Evolutionary conservation across 2,113 vertebrate species (phyloP).

Genomic region (Grammomys dolichurus): DNA sequence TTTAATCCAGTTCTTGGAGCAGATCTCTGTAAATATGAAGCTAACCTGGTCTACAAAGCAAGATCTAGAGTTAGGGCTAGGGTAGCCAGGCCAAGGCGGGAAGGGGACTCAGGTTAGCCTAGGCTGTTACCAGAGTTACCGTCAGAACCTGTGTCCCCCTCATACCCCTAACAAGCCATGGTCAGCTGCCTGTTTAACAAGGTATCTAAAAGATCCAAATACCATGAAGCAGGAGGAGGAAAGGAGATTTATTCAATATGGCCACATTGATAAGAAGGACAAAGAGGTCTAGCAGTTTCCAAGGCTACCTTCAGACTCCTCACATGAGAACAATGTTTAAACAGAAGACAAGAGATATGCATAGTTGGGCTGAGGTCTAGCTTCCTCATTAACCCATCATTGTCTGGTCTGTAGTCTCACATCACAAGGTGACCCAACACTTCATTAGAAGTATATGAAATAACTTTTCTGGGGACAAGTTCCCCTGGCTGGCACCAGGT

Average conservation of each 20-base stretch:
- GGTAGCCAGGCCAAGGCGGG: no score
- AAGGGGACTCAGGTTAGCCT: not conserved
- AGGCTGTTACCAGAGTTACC: not conserved
- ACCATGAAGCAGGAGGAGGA: not conserved
- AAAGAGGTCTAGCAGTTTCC: not conserved
- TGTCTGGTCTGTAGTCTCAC: not conserved
- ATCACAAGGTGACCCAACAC: not conserved
- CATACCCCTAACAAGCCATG: not conserved
- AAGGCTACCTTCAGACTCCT: not conserved
- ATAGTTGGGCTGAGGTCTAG: not conserved
- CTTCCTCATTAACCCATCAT: not conserved
- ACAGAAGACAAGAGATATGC: not conserved
- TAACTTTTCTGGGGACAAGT: not conserved
- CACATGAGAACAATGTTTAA: not conserved
- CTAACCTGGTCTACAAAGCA: no score
- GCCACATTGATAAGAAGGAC: not conserved
- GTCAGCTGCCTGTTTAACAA: not conserved
- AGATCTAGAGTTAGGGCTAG: no score
- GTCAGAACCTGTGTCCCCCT: not conserved
- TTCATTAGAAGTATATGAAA: not conserved
- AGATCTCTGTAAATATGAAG: no score
- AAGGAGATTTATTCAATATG: not conserved
- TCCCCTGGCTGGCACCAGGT: not conserved
- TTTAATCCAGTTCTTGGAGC: no score
- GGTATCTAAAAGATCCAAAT: not conserved